Evolutionary conservation across 2,888 invertebrate species (phyloP).

Genomic region (Chrysolina americana): DNA sequence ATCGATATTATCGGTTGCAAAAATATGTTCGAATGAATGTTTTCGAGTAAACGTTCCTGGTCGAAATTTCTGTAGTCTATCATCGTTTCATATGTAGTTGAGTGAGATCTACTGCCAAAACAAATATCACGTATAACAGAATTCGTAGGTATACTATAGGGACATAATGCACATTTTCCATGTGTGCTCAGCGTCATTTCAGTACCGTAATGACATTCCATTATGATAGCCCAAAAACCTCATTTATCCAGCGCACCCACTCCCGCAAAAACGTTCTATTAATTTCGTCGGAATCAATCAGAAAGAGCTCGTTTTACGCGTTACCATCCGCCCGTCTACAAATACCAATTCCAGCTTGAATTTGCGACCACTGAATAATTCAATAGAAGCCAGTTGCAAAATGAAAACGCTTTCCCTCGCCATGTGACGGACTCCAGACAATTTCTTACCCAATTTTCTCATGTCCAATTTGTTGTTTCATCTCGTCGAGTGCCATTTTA

Average conservation of each 20-base stretch:
- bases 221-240: constrained; percentile 8
- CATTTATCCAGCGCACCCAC: constrained; percentile 11
- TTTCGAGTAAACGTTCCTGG: no score
- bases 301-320: constrained; percentile 22
- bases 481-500: constrained; percentile 60
- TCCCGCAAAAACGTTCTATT: constrained; percentile 9
- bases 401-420: constrained; percentile 45
- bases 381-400: constrained; percentile 56
- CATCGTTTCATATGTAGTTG: no score
- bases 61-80: no score
- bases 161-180: background rate
- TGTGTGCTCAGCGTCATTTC: background rate
- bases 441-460: constrained; percentile 58
- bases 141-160: background rate
- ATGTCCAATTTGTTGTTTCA: constrained; percentile 63
- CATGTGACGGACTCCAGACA: constrained; percentile 54
- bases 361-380: constrained; percentile 59
- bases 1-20: no score
- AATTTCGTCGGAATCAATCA: constrained; percentile 21
- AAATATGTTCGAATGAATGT: no score
- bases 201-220: constrained; percentile 1
- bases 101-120: no score
- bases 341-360: constrained; percentile 50
- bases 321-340: constrained; percentile 11
- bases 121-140: no score